phyloP scores from a whole-genome alignment of 2,797 vertebrate genomes.

The Lacerta agilis region DNA sequence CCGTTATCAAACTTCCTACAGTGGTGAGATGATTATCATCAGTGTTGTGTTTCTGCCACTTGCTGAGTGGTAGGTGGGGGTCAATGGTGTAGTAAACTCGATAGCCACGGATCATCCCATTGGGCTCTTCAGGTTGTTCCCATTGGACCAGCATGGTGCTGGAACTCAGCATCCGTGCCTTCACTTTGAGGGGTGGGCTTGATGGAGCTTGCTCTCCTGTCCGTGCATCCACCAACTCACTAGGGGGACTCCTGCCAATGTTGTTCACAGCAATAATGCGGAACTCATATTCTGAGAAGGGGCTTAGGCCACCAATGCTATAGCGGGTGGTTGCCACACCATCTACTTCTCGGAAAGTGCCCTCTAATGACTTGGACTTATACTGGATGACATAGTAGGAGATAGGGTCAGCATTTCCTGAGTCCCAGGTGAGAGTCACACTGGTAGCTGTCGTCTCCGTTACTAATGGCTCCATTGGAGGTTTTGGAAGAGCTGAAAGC shows the following conservation, averaged over 20 bases:
- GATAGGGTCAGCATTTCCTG: conserved; percentile 92
- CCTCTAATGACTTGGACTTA: conserved; percentile 84
- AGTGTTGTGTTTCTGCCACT: conserved; percentile 94
- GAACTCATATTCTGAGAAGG: conserved; percentile 94
- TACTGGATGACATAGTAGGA: conserved; percentile 97
- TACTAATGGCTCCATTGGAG: conserved; percentile 88
- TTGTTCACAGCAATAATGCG: conserved; percentile 93
- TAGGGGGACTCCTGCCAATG: conserved; percentile 90
- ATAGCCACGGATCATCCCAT: conserved; percentile 92
- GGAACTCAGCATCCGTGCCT: conserved; percentile 92
- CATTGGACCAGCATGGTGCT: conserved; percentile 95
- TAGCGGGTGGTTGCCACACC: conserved; percentile 96
- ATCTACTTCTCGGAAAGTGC: conserved; percentile 93
- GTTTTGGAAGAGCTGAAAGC: conserved; percentile 90
- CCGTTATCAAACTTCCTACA: conserved; percentile 87
- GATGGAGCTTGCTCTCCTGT: conserved; percentile 96
- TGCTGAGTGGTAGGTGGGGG: conserved; percentile 80
- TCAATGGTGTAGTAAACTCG: conserved; percentile 90
- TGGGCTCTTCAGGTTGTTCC: conserved; percentile 95
- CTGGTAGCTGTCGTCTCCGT: conserved; percentile 98
- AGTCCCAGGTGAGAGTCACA: conserved; percentile 97
- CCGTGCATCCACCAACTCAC: conserved; percentile 85
- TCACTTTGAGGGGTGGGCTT: conserved; percentile 89
- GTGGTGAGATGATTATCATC: conserved; percentile 90
- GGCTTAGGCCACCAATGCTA: conserved; percentile 96